Percentiles rank a stretch among this genome's conserved stretches.
These are phyloP conservation scores for Sebastes iracundus DNA, from an alignment of 2,797 vertebrate species.

Conservation along the genomic window DNA sequence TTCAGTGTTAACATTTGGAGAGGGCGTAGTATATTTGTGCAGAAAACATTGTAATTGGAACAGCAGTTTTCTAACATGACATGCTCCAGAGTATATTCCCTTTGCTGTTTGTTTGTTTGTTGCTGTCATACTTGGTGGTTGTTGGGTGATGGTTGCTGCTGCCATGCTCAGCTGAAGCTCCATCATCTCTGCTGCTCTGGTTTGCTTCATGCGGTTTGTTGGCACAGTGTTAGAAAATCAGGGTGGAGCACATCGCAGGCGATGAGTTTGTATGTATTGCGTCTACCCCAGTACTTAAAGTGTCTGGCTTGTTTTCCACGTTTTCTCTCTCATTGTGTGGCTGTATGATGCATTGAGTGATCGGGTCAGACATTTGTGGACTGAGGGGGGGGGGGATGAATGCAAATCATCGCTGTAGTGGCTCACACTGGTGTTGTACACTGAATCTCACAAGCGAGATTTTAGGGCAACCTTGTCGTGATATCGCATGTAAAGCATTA, in stretches of 20 bases:
- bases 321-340: not conserved
- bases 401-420: not conserved
- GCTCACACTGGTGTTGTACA: not conserved
- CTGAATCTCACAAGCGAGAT: not conserved
- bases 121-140: slow-evolving; percentile 8
- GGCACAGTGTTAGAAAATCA: slow-evolving; percentile 47
- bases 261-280: slow-evolving; percentile 32
- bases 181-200: slow-evolving; percentile 10
- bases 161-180: slow-evolving; percentile 28
- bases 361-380: not conserved
- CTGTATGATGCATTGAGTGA: not conserved
- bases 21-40: not conserved
- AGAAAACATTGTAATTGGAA: not conserved
- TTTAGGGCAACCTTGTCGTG: not conserved
- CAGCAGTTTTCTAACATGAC: not conserved
- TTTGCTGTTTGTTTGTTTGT: not conserved
- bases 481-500: not conserved
- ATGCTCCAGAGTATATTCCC: not conserved
- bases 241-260: slow-evolving; percentile 71
- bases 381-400: not conserved
- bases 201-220: slow-evolving; percentile 48
- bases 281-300: not conserved
- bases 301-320: not conserved
- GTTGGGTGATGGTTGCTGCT: not conserved
- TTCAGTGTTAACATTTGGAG: not conserved